These are phyloP conservation scores for Xenops minutus DNA, from an alignment of 2,797 vertebrate genomes.

Conservation along the genomic window DNA sequence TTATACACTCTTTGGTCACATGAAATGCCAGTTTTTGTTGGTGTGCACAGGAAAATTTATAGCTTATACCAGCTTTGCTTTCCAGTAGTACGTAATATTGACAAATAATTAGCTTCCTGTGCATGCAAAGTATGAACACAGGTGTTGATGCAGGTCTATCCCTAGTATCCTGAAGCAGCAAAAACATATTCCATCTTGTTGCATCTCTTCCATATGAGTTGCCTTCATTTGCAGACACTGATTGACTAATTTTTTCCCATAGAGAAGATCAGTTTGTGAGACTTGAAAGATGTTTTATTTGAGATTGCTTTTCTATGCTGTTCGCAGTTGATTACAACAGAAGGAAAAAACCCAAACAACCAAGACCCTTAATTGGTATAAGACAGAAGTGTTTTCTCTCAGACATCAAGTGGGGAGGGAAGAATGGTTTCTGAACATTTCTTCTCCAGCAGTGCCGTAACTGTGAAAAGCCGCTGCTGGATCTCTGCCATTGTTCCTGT, in stretches of 20 bases:
- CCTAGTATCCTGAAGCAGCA: not conserved
- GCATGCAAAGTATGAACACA: not conserved
- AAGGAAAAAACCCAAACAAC: not conserved
- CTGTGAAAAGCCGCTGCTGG: slow-evolving; percentile 53
- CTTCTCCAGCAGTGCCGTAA: not conserved
- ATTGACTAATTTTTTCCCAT: not conserved
- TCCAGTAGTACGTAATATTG: not conserved
- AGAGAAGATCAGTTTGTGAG: not conserved
- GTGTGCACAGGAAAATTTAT: not conserved
- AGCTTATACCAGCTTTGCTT: not conserved
- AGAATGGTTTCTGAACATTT: slow-evolving; percentile 5
- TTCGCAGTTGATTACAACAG: not conserved
- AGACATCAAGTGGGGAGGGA: not conserved
- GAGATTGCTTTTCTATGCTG: not conserved
- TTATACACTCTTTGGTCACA: not conserved
- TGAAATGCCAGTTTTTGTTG: not conserved
- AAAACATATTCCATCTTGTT: not conserved
- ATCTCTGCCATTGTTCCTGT: slow-evolving; percentile 57
- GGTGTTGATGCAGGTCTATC: not conserved
- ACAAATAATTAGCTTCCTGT: not conserved
- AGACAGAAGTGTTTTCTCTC: slow-evolving; percentile 22
- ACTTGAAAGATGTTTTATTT: not conserved
- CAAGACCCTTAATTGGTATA: not conserved
- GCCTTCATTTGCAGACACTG: not conserved
- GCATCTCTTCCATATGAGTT: not conserved